Evolutionary conservation across 2,113 vertebrate genomes (phyloP), one percentile per base, ranked within the genome.

Genomic region (Accipiter virgatus): DNA sequence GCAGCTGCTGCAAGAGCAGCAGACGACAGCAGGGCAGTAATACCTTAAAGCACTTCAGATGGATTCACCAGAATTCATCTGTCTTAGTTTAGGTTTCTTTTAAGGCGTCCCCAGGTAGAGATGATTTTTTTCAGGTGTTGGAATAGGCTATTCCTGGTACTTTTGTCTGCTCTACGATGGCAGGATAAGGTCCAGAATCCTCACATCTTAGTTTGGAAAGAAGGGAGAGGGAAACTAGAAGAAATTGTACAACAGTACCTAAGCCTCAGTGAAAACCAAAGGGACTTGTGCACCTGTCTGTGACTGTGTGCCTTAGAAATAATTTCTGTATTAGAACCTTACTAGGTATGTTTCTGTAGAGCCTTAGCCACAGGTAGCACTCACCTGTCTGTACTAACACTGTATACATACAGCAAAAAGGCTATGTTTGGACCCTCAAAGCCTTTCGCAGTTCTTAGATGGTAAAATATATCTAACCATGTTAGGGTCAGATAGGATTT

Each of bases 1-100:
- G 59, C 92, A 89, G 90, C 80, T 81, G 80, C 80, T 92, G 65
- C 70, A 63, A n/a, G 52, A 79, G 47, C 15, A 0, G 47, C 91
- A 96, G 94, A 95, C 72, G 22, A 93, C 96, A 97, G 95, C 95
- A 94, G 96, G 95, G 40, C 94, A 88, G 34, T 97, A 97, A 97
- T 96, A 80, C 86, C 88, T 95, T 96, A 92, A 97, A 94, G 94
- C 82, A 95, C 91, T 95, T 97, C 91, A 97, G 93, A 91, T 80
- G 67, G 93, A 95, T 96, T 97, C 95, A 83, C 75, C 63, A 86
- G 93, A 95, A 97, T 87, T 95, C 78, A 79, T 93, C 94, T 92
- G 95, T 95, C 95, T 91, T 40, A 61, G 27, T 73, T 81, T 55
- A 74, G 59, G 25, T 34, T 88, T 72, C 81, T 94, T 67, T 56